Evolutionary conservation across 2,888 invertebrate genomes (phyloP).

Genomic region (Hedya salicella): DNA sequence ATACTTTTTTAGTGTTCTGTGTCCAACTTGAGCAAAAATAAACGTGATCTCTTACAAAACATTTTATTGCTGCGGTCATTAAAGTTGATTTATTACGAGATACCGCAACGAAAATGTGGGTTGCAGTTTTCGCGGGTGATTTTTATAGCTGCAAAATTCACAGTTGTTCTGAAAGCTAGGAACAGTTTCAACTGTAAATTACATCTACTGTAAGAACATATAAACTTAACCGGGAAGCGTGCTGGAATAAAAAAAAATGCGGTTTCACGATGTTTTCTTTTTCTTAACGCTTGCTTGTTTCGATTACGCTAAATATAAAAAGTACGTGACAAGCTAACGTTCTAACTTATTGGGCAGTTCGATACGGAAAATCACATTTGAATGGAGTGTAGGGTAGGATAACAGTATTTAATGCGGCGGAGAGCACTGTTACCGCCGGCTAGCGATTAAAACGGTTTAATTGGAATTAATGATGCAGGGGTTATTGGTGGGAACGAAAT

Average conservation of each 20-base stretch:
- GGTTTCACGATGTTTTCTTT: background rate
- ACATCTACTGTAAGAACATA: constrained; percentile 49
- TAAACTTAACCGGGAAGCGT: constrained; percentile 32
- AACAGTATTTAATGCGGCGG: constrained; percentile 15
- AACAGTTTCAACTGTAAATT: constrained; percentile 55
- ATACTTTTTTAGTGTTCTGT: too few species aligned
- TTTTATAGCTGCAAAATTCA: constrained; percentile 60
- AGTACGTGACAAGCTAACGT: constrained; percentile 58
- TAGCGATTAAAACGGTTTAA: constrained; percentile 30
- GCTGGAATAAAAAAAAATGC: constrained; percentile 7
- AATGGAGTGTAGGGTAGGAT: constrained; percentile 9
- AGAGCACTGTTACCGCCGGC: constrained; percentile 17
- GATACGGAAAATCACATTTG: constrained; percentile 59
- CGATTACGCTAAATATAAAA: background rate
- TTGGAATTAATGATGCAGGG: constrained; percentile 36
- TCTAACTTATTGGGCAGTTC: too few species aligned
- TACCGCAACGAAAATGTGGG: constrained; percentile 59
- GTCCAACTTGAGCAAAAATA: constrained; percentile 26
- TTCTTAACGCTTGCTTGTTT: constrained; percentile 3
- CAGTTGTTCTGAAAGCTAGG: constrained; percentile 49
- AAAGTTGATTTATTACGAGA: constrained; percentile 42
- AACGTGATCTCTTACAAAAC: constrained; percentile 38
- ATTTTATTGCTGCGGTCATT: constrained; percentile 40
- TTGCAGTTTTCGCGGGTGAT: constrained; percentile 57
- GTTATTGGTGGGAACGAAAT: constrained; percentile 25